A percentile compares a stretch with the other conserved stretches of the same genome.
These are phyloP conservation scores for Stegostoma tigrinum DNA, from an alignment of 2,113 vertebrate genomes.

Conservation along the genomic window DNA sequence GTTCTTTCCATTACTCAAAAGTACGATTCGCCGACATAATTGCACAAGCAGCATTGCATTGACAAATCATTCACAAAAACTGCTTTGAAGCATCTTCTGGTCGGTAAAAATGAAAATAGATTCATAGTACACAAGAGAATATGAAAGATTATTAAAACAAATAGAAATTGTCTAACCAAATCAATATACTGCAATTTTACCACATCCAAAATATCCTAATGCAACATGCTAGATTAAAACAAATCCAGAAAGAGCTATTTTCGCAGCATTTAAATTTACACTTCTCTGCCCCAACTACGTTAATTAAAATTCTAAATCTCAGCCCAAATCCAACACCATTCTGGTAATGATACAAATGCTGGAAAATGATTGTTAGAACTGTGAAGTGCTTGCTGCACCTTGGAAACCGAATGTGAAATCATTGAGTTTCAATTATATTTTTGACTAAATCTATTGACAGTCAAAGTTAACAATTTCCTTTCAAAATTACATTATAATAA, in stretches of 20 bases:
- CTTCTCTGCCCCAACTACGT: background rate
- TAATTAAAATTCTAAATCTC: background rate
- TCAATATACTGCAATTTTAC: slow-evolving; percentile 12
- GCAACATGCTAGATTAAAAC: background rate
- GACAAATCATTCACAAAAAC: background rate
- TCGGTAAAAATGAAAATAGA: background rate
- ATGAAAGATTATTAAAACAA: background rate
- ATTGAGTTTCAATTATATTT: background rate
- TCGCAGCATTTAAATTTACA: background rate
- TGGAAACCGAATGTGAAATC: background rate
- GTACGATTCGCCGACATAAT: background rate
- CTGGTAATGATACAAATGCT: background rate
- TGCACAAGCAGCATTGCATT: background rate
- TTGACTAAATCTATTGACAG: background rate
- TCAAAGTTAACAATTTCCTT: background rate
- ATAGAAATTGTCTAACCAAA: background rate
- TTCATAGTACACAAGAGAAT: background rate
- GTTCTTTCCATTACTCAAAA: background rate
- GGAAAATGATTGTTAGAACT: background rate
- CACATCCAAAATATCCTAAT: background rate
- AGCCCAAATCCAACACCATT: background rate
- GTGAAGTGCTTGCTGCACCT: background rate
- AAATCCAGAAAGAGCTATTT: background rate
- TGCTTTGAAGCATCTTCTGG: background rate
- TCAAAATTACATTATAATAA: background rate